phyloP scores from a whole-genome alignment of 2,113 vertebrate genomes.

The Chionodraco myersi region DNA sequence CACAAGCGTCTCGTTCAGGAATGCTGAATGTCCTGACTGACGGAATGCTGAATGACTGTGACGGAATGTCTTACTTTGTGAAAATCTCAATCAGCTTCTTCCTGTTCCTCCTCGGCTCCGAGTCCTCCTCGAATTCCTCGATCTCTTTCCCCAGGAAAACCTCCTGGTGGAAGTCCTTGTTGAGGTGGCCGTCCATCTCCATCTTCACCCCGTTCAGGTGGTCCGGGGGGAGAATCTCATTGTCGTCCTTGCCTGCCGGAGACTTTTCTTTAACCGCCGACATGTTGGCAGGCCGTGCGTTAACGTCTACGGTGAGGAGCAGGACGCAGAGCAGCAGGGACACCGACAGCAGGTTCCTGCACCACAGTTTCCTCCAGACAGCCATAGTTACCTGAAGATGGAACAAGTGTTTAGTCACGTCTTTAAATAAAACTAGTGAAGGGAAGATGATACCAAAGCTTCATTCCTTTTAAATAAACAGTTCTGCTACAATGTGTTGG shows the following conservation, averaged over 20 bases:
- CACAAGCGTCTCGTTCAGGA: neutral
- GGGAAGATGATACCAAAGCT: too few relatives aligned
- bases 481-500: too few relatives aligned
- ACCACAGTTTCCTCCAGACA: constrained; percentile 66
- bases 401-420: rapidly evolving
- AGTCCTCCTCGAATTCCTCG: constrained; percentile 93
- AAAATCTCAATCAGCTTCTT: constrained; percentile 94
- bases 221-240: constrained; percentile 92
- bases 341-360: constrained; percentile 72
- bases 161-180: constrained; percentile 96
- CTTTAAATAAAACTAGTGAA: too few relatives aligned
- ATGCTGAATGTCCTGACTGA: neutral
- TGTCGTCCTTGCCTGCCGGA: constrained; percentile 84
- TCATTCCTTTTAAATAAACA: too few relatives aligned
- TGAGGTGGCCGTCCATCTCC: constrained; percentile 95
- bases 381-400: constrained; percentile 75
- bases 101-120: constrained; percentile 89
- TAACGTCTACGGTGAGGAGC: constrained; percentile 78
- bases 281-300: constrained; percentile 91
- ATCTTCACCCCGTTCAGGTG: constrained; percentile 94
- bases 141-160: constrained; percentile 94
- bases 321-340: constrained; percentile 81
- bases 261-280: constrained; percentile 86
- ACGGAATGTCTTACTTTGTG: constrained; percentile 85
- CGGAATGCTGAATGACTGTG: neutral